phyloP scores from a whole-genome alignment of 2,888 invertebrate genomes.

The Prionchulus punctatus region DNA sequence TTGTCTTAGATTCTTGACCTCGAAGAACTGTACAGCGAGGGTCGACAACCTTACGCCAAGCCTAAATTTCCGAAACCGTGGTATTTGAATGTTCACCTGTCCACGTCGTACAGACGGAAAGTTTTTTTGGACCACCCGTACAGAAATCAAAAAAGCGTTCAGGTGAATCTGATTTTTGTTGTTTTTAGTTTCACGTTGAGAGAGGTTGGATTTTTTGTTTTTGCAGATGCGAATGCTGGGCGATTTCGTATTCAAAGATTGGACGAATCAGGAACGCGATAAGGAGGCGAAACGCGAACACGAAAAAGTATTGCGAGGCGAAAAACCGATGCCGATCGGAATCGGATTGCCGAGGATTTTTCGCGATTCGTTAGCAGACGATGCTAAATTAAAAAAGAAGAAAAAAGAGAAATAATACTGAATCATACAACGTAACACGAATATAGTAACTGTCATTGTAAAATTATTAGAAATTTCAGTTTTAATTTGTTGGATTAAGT shows the following conservation, averaged over 20 bases:
- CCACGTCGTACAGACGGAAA: constrained; percentile 17
- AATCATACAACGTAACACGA: too few relatives aligned
- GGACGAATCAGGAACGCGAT: neutral
- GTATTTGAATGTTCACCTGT: constrained; percentile 20
- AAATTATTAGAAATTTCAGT: too few relatives aligned
- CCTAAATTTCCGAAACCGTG: constrained; percentile 19
- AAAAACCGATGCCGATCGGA: constrained; percentile 7
- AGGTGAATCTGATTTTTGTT: constrained; percentile 9
- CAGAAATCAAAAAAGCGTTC: constrained; percentile 25
- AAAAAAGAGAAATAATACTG: too few relatives aligned
- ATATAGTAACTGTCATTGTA: too few relatives aligned
- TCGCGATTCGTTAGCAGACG: neutral
- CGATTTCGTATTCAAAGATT: constrained; percentile 16
- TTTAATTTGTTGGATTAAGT: too few relatives aligned
- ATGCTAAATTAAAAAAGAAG: too few relatives aligned
- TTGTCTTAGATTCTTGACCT: constrained; percentile 19
- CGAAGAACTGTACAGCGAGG: constrained; percentile 31
- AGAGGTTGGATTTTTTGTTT: neutral
- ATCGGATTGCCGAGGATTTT: constrained; percentile 1
- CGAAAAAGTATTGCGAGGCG: neutral
- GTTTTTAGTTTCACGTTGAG: neutral
- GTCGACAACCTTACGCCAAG: constrained; percentile 23
- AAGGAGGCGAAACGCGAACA: neutral
- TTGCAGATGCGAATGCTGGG: constrained; percentile 19
- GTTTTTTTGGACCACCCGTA: constrained; percentile 27